phyloP scores from a whole-genome alignment of 2,888 invertebrate genomes.

The Meteorus cinctellus region DNA sequence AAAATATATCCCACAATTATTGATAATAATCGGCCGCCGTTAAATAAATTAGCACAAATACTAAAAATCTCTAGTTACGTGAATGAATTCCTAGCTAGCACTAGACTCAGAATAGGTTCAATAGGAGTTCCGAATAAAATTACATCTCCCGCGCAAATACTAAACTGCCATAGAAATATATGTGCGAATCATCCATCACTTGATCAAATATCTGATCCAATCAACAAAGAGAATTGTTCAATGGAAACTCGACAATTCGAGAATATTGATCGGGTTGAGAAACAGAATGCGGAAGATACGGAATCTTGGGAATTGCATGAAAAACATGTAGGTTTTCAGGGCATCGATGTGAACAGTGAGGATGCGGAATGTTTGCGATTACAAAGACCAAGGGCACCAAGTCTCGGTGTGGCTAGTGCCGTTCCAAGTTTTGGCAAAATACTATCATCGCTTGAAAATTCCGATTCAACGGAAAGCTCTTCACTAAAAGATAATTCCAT shows the following conservation, averaged over 20 bases:
- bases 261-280: neutral
- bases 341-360: slow-evolving; percentile 22
- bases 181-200: neutral
- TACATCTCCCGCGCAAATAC: neutral
- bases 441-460: slow-evolving; percentile 52
- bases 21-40: slow-evolving; percentile 19
- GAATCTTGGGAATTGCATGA: slow-evolving; percentile 30
- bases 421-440: slow-evolving; percentile 59
- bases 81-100: slow-evolving; percentile 51
- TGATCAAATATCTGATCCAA: neutral
- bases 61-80: slow-evolving; percentile 49
- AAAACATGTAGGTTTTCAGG: slow-evolving; percentile 40
- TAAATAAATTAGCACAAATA: slow-evolving; percentile 40
- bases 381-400: slow-evolving; percentile 56
- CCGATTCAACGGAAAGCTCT: slow-evolving; percentile 45
- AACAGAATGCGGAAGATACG: slow-evolving; percentile 5
- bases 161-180: neutral
- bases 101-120: slow-evolving; percentile 26
- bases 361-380: slow-evolving; percentile 27
- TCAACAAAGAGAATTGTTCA: neutral
- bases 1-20: neutral
- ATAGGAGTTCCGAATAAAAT: slow-evolving; percentile 1
- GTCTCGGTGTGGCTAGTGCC: slow-evolving; percentile 56
- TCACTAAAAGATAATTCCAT: slow-evolving; percentile 2
- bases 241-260: neutral